Percentiles rank a stretch among this genome's conserved stretches.
phyloP scores from a whole-genome alignment of 2,113 vertebrate species.

The Cavia aperea region DNA sequence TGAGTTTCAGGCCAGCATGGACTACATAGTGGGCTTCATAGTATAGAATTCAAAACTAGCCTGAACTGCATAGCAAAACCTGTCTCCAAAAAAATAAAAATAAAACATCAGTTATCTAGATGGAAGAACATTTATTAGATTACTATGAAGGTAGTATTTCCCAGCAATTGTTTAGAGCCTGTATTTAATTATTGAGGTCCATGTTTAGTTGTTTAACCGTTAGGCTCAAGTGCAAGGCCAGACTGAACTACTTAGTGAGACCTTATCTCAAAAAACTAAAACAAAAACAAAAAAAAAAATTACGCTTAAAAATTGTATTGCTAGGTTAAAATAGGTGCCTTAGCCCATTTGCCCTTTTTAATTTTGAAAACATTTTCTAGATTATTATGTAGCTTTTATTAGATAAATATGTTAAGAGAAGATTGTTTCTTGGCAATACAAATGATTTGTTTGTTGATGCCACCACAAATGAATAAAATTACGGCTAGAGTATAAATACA shows the following conservation, averaged over 20 bases:
- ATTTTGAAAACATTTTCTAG: not conserved
- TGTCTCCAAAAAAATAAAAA: not conserved
- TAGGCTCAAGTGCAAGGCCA: too few species aligned
- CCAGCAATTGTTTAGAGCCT: too few species aligned
- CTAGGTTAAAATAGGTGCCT: not conserved
- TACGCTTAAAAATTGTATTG: not conserved
- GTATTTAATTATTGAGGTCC: too few species aligned
- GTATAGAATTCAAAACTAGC: not conserved
- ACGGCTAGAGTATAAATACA: not conserved
- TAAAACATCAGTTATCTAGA: too few species aligned
- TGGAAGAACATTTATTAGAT: too few species aligned
- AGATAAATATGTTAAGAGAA: conserved; percentile 14
- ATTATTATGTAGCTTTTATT: not conserved
- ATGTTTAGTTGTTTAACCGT: too few species aligned
- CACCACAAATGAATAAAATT: not conserved
- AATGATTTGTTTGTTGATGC: not conserved
- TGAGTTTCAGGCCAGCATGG: not conserved
- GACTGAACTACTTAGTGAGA: not conserved
- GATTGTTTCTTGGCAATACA: conserved; percentile 9
- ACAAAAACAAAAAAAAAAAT: not conserved
- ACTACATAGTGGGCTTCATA: not conserved
- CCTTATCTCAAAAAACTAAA: not conserved
- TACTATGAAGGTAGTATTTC: too few species aligned
- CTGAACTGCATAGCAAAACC: not conserved
- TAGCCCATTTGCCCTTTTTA: not conserved